phyloP scores from a whole-genome alignment of 2,888 invertebrate genomes.

The Allacma fusca region DNA sequence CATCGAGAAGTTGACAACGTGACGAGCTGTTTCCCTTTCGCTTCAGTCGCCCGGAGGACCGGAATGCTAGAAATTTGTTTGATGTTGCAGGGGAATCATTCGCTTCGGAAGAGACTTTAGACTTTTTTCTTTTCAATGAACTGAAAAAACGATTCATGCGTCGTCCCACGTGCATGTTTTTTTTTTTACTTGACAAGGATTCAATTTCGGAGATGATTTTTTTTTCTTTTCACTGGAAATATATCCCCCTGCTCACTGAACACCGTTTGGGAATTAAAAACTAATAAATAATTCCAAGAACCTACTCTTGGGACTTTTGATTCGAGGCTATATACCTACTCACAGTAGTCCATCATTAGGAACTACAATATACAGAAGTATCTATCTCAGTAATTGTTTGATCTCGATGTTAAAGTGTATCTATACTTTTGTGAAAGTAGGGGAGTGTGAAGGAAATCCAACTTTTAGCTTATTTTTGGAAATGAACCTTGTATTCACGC shows the following conservation, averaged over 20 bases:
- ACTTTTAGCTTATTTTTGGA: not conserved
- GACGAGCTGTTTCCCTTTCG: constrained; percentile 3
- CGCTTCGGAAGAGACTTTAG: not conserved
- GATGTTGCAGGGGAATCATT: not conserved
- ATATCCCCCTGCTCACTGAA: too few relatives aligned
- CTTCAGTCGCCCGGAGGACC: not conserved
- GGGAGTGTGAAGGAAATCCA: not conserved
- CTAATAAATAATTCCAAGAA: too few relatives aligned
- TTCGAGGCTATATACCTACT: too few relatives aligned
- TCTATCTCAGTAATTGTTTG: too few relatives aligned
- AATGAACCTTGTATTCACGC: not conserved
- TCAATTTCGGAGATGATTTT: not conserved
- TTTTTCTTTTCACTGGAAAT: too few relatives aligned
- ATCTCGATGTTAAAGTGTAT: too few relatives aligned
- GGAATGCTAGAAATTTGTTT: not conserved
- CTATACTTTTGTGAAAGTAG: too few relatives aligned
- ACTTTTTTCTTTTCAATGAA: not conserved
- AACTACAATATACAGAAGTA: too few relatives aligned
- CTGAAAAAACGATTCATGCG: constrained; percentile 23
- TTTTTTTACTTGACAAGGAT: not conserved
- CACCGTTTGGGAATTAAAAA: too few relatives aligned
- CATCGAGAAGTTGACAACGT: constrained; percentile 14
- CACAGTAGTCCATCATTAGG: too few relatives aligned
- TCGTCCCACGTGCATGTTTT: constrained; percentile 24
- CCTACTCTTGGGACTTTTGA: too few relatives aligned